A percentile compares a stretch with the other conserved stretches of the same genome.
Evolutionary conservation across 2,797 vertebrate genomes (phyloP).

Genomic region (Serranus cabrilla): DNA sequence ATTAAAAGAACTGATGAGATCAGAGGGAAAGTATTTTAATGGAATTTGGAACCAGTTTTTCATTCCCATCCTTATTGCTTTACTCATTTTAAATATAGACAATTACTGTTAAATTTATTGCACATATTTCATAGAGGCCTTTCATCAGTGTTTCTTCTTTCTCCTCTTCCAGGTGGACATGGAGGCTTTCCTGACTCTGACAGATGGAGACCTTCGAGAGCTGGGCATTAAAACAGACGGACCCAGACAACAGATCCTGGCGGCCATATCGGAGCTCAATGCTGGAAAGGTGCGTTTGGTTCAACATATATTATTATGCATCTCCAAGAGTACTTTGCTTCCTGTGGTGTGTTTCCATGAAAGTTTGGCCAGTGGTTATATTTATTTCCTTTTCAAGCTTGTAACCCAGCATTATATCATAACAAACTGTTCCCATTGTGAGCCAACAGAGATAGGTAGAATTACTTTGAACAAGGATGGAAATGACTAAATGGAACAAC

Average conservation of each 20-base stretch:
- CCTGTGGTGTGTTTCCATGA: slow-evolving; percentile 6
- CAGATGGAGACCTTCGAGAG: slow-evolving; percentile 96
- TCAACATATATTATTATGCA: neutral
- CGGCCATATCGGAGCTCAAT: slow-evolving; percentile 98
- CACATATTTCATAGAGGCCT: slow-evolving; percentile 3
- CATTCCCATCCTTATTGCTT: too few relatives aligned
- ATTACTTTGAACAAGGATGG: slow-evolving; percentile 7
- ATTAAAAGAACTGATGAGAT: too few relatives aligned
- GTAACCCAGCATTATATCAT: neutral
- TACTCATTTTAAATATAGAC: neutral
- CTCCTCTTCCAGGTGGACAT: slow-evolving; percentile 91
- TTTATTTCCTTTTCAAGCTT: slow-evolving; percentile 11
- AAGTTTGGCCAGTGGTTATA: neutral
- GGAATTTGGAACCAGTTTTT: too few relatives aligned
- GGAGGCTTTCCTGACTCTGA: slow-evolving; percentile 98
- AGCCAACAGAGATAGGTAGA: neutral
- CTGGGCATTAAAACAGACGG: slow-evolving; percentile 97
- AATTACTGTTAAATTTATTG: neutral
- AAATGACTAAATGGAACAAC: slow-evolving; percentile 5
- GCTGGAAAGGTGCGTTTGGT: slow-evolving; percentile 92
- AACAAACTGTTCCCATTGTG: neutral
- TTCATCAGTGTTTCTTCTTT: neutral
- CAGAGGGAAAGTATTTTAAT: too few relatives aligned
- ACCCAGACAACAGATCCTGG: slow-evolving; percentile 96
- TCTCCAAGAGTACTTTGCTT: neutral